Base-by-base conservation (phyloP, 2,888 invertebrate species). In the Cerastis leucographa region DNA sequence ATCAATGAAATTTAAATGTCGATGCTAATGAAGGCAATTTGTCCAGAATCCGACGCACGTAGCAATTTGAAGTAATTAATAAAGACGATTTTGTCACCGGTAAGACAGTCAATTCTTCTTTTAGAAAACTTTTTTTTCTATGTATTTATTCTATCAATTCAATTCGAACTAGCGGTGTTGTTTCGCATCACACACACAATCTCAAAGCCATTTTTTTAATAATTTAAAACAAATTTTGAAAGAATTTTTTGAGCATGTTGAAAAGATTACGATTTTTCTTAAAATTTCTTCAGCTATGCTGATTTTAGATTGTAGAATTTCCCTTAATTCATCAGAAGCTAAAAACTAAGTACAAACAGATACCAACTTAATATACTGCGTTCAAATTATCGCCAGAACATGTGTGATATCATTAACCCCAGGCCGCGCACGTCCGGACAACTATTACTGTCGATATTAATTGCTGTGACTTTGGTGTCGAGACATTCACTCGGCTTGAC, bases 401-500 rank as follows among this genome's bases (percentile, higher is more conserved):
- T 49, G 35, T 54, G 62, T 74, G 51, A 35, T 25, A 22, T 44
- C 22, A 75, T 54, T 54, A 64, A 35, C 2, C 19, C 44, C 19
- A 64, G n/a, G 2, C 17, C 6, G n/a, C 17, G 12, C 40, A 42
- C 12, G 17, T 9, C 19, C 11, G 35, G 14, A 35, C 14, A 35
- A 35, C 19, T 22, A 64, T 75, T 40, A 70, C 56, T 44, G 17
- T 71, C n/a, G 19, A 71, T 70, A 25, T 54, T 44, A 44, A 44
- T 44, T 35, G 29, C 22, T 44, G 44, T n/a, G 70, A 56, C 35
- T 9, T 29, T 54, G 8, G 19, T 19, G 8, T 2, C 19, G n/a
- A 44, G 2, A n/a, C 1, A n/a, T n/a, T 35, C 68, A 51, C 40
- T 17, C 17, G 1, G 11, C 22, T 49, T 54, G 22, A 29, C 7